Conservation (phyloP, 2,797 vertebrate genomes). For the Glossophaga mutica region DNA sequence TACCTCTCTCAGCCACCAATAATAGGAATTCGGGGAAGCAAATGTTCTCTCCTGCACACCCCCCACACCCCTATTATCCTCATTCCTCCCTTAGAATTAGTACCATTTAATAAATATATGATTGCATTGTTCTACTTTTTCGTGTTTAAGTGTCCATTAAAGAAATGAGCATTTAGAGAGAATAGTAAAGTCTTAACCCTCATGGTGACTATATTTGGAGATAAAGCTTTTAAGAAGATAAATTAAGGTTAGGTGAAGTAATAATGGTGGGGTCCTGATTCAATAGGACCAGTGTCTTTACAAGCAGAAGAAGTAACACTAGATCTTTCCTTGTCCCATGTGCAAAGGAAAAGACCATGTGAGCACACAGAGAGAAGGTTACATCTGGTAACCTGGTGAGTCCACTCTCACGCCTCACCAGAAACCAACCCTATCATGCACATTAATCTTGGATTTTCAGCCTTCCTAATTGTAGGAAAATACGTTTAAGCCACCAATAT, state of each 20-base stretch:
- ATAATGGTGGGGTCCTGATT: not conserved
- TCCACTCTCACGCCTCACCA: not conserved
- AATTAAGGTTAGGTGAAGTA: not conserved
- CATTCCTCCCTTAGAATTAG: not conserved
- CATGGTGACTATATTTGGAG: not conserved
- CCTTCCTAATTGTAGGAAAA: not conserved
- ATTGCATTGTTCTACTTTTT: not conserved
- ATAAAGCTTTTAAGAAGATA: not conserved
- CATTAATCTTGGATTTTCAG: not conserved
- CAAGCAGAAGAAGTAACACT: not conserved
- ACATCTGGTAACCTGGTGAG: too few species aligned
- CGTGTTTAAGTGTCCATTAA: not conserved
- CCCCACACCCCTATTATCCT: not conserved
- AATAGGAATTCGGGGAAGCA: not conserved
- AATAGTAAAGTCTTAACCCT: not conserved
- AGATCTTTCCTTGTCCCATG: not conserved
- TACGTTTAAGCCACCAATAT: not conserved
- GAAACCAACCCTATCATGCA: not conserved
- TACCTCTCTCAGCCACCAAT: not conserved
- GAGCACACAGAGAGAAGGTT: not conserved
- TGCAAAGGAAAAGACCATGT: not conserved
- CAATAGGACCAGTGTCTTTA: not conserved
- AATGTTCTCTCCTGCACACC: not conserved
- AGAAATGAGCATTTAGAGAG: not conserved
- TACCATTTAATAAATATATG: not conserved